Percentiles rank a stretch among this genome's conserved stretches.
phyloP scores from a whole-genome alignment of 2,888 invertebrate genomes.

The Uropetala carovei region DNA sequence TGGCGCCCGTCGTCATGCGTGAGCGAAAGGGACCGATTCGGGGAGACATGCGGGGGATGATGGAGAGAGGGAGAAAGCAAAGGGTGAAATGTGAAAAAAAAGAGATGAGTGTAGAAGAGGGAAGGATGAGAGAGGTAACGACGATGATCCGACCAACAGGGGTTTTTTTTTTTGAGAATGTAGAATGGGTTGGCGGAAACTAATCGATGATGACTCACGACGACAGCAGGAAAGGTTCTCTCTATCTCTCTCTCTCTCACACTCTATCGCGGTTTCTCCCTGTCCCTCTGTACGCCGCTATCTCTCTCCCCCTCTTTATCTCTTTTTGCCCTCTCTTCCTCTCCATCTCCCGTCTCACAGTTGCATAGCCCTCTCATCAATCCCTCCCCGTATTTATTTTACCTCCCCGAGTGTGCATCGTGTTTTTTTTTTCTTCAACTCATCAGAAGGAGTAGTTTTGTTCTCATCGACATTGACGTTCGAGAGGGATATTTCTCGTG shows the following conservation, averaged over 20 bases:
- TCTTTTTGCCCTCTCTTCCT: neutral
- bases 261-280: no score
- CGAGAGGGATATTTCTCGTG: neutral
- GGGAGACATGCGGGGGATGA: neutral
- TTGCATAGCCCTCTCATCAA: neutral
- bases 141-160: neutral
- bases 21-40: neutral
- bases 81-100: neutral
- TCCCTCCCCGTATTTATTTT: neutral
- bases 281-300: neutral
- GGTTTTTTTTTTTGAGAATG: constrained; percentile 37
- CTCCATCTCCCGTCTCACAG: neutral
- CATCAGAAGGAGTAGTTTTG: constrained; percentile 55
- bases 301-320: neutral
- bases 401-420: neutral
- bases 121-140: neutral
- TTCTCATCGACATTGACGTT: constrained; percentile 35
- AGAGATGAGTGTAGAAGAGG: neutral
- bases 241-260: neutral
- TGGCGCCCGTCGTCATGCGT: neutral
- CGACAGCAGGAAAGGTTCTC: constrained; percentile 30
- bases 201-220: constrained; percentile 53
- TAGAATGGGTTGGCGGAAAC: constrained; percentile 17
- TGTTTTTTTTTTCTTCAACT: constrained; percentile 20
- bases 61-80: neutral